Evolutionary conservation across 2,797 vertebrate species (phyloP), one percentile per base, ranked within the genome.

Genomic region (Erpetoichthys calabaricus): DNA sequence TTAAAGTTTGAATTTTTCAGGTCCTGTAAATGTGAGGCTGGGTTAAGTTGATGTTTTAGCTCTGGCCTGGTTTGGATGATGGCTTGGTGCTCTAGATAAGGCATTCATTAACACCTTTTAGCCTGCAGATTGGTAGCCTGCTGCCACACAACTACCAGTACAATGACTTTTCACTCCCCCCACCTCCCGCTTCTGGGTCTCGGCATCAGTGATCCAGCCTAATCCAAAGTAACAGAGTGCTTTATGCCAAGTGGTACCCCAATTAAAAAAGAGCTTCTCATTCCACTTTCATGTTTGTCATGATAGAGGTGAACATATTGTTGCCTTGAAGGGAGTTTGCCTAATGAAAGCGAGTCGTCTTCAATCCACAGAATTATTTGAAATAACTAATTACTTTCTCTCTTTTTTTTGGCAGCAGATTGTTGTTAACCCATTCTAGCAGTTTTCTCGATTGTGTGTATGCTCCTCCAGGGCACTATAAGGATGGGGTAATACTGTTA

Each of bases 261-360:
- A 84, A 84, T 84, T 86, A 86, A 83, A 85, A 77, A 76, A 76
- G 74, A 81, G 75, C 79, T 79, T 80, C 53, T 80, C 76, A 70
- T 75, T 81, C 73, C 72, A 63, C 76, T 80, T 43, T 42, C 53
- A 54, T 54, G 53, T 54, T 75, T 81, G 75, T 80, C 75, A 78
- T 83, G 78, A 79, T 75, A 80, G 76, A 80, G 75, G 77, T 76
- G 77, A 82, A 74, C 80, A 82, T 85, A 82, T 81, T 84, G 79
- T 81, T 84, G 80, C 80, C 83, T 85, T 81, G 77, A 81, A 86
- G 83, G 76, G 78, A 82, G 75, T 81, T 84, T 75, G 71, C 71
- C 79, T 82, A 84, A 85, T 81, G 78, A 82, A 82, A 80, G 67
- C 6, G 79, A 72, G 81, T 71, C 80, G 80, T 75, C 76, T 82